Percentiles rank a stretch among this genome's conserved stretches.
Evolutionary conservation across 2,888 invertebrate genomes (phyloP).

Genomic region (Amaurobius ferox): DNA sequence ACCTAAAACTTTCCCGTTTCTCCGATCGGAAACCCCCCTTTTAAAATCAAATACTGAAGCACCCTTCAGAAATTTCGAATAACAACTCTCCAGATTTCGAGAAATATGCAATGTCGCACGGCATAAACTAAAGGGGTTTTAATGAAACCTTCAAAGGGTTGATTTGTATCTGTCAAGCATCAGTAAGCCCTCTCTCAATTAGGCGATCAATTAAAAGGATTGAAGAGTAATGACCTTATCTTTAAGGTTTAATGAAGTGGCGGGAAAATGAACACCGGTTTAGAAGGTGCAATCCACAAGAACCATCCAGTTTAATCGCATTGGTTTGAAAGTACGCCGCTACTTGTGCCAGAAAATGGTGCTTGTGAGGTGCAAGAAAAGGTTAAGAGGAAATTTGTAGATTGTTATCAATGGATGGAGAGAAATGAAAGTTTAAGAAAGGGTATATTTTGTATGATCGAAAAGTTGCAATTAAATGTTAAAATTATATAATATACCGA

Average conservation of each 20-base stretch:
- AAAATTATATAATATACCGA: no score
- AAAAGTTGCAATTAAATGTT: no score
- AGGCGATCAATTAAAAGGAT: neutral
- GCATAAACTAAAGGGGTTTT: neutral
- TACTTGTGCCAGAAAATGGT: neutral
- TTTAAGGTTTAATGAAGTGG: neutral
- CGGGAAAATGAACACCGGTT: neutral
- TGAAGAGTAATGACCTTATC: neutral
- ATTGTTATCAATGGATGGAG: neutral
- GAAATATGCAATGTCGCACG: neutral
- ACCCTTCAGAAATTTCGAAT: no score
- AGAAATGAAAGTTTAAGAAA: no score
- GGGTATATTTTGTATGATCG: no score
- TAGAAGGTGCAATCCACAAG: neutral
- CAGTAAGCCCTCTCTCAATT: neutral
- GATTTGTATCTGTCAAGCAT: conserved; percentile 6
- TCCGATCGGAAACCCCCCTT: no score
- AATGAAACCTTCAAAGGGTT: neutral
- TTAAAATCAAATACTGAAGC: no score
- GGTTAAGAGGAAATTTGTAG: neutral
- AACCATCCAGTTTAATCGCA: neutral
- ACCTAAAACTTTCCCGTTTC: no score
- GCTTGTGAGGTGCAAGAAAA: neutral
- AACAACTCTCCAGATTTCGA: no score
- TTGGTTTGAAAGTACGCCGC: neutral